A percentile compares a stretch with the other conserved stretches of the same genome.
Evolutionary conservation across 2,113 vertebrate species (phyloP).

Genomic region (Prietella phreatophila): DNA sequence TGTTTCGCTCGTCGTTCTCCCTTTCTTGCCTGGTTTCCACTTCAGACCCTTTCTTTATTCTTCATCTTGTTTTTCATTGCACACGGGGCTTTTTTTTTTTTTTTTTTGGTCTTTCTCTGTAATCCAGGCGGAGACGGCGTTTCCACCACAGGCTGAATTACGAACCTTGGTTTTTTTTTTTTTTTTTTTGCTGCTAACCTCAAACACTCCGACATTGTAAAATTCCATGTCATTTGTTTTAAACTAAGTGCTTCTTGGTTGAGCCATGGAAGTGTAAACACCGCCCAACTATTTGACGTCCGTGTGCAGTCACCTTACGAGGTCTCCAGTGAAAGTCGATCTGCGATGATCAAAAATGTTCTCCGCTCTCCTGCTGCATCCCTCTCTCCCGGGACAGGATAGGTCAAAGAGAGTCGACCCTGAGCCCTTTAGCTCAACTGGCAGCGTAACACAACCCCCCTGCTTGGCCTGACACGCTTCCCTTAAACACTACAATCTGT

Average conservation of each 20-base stretch:
- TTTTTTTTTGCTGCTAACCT: neutral
- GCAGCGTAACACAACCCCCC: conserved; percentile 39
- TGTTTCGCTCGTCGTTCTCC: neutral
- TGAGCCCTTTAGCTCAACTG: conserved; percentile 25
- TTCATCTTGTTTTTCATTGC: conserved; percentile 15
- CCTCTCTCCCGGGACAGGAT: neutral
- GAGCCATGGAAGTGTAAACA: neutral
- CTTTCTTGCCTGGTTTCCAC: neutral
- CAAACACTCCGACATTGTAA: neutral
- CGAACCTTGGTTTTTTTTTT: neutral
- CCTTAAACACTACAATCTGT: conserved; percentile 53
- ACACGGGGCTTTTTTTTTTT: neutral
- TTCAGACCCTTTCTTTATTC: neutral
- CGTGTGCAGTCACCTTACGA: neutral
- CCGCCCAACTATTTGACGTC: neutral
- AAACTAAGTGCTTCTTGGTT: neutral
- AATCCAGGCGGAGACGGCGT: neutral
- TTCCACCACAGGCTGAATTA: conserved; percentile 4
- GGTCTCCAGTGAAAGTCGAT: neutral
- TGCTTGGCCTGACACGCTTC: conserved; percentile 36
- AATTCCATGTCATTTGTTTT: conserved; percentile 15
- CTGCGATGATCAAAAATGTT: neutral
- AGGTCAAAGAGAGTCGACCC: conserved; percentile 35
- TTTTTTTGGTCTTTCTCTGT: conserved; percentile 7
- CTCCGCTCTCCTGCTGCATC: conserved; percentile 8